phyloP scores from a whole-genome alignment of 1,140 invertebrate species.

The Calycopis cecrops region DNA sequence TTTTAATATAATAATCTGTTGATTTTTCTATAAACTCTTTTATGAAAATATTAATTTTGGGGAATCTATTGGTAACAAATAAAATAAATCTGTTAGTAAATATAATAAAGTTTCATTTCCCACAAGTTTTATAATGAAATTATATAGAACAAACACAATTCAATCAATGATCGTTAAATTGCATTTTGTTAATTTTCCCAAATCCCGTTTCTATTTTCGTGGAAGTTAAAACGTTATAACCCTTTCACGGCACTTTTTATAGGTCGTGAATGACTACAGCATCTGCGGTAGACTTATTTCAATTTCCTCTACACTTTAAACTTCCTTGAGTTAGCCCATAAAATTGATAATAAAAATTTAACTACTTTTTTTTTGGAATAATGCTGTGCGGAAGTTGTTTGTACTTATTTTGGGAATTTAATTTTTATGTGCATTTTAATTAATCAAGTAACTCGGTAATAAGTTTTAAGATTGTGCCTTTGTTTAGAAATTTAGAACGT shows the following conservation, averaged over 20 bases:
- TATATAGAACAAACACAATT: not conserved
- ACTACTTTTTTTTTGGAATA: slow-evolving; percentile 39
- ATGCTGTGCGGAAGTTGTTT: slow-evolving; percentile 21
- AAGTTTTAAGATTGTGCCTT: too few species aligned
- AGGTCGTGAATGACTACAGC: slow-evolving; percentile 58
- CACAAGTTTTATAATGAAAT: too few species aligned
- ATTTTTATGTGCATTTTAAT: not conserved
- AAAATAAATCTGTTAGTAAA: too few species aligned
- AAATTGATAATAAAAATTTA: slow-evolving; percentile 62
- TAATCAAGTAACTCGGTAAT: too few species aligned
- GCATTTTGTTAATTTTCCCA: slow-evolving; percentile 21
- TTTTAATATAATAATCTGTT: too few species aligned
- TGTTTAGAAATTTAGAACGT: too few species aligned
- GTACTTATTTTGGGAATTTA: slow-evolving; percentile 5
- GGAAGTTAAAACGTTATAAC: slow-evolving; percentile 51
- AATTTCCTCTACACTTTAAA: slow-evolving; percentile 63
- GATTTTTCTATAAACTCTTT: too few species aligned
- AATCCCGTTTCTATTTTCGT: slow-evolving; percentile 44
- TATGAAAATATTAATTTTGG: too few species aligned
- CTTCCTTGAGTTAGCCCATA: slow-evolving; percentile 57
- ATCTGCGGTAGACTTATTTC: slow-evolving; percentile 68
- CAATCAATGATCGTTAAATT: slow-evolving; percentile 14
- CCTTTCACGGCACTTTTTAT: slow-evolving; percentile 56
- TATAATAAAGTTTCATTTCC: too few species aligned
- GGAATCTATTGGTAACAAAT: too few species aligned